Percentiles rank a stretch among this genome's conserved stretches.
phyloP scores from a whole-genome alignment of 2,113 vertebrate species.

The Austrofundulus limnaeus region DNA sequence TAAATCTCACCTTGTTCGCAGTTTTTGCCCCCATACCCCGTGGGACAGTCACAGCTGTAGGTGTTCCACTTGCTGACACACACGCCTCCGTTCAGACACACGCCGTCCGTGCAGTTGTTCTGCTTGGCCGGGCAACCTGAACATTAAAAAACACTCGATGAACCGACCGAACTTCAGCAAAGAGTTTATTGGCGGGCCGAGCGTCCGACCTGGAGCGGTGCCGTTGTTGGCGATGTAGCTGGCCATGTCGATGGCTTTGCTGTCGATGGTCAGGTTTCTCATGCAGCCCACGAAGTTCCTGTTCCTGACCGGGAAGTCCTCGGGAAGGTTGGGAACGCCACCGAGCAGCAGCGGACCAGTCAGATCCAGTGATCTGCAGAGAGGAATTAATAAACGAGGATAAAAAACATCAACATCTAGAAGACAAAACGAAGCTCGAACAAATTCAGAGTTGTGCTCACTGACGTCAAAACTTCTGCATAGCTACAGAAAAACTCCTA shows the following conservation, averaged over 20 bases:
- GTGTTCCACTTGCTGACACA: conserved; percentile 92
- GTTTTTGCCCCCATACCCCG: conserved; percentile 90
- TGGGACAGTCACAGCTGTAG: conserved; percentile 85
- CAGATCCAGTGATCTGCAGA: conserved; percentile 89
- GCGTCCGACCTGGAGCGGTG: conserved; percentile 84
- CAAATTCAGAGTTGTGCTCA: neutral
- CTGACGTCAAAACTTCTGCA: conserved; percentile 21
- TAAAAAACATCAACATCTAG: too few relatives aligned
- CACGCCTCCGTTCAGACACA: conserved; percentile 89
- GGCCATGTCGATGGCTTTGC: conserved; percentile 89
- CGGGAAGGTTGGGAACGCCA: conserved; percentile 92
- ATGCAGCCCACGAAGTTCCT: conserved; percentile 95
- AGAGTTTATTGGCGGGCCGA: neutral
- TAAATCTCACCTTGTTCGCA: conserved; percentile 89
- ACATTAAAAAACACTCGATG: neutral
- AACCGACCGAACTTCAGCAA: too few relatives aligned
- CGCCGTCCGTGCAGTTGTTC: conserved; percentile 82
- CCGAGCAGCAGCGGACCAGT: conserved; percentile 94
- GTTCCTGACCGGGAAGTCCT: conserved; percentile 93
- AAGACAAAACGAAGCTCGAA: too few relatives aligned
- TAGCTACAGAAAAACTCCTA: conserved; percentile 15
- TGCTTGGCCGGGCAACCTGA: conserved; percentile 88
- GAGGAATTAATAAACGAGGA: neutral
- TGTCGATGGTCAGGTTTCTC: conserved; percentile 92
- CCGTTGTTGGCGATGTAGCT: conserved; percentile 95